A percentile compares a stretch with the other conserved stretches of the same genome.
These are phyloP conservation scores for Alviniconcha strummeri DNA, from an alignment of 2,888 invertebrate genomes.

Conservation along the genomic window DNA sequence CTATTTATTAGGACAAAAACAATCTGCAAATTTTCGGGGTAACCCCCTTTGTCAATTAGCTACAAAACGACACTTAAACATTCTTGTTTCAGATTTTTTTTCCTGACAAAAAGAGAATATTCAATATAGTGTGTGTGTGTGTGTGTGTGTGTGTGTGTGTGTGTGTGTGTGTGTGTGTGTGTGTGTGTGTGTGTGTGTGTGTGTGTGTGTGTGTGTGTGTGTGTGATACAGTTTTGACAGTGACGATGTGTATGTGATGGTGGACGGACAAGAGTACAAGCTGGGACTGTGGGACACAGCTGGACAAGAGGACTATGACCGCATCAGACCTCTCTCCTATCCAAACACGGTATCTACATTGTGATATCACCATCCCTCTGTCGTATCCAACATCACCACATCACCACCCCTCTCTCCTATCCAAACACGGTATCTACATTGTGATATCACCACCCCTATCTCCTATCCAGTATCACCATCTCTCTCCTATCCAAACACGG, in stretches of 20 bases:
- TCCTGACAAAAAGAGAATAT: too few species aligned
- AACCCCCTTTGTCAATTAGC: too few species aligned
- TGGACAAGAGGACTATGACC: constrained; percentile 93
- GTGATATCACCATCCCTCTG: not conserved
- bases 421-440: constrained; percentile 85
- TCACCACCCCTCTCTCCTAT: constrained; percentile 93
- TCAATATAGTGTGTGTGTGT: not conserved
- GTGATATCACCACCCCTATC: not conserved
- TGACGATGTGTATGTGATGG: constrained; percentile 99
- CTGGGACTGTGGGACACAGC: constrained; percentile 97
- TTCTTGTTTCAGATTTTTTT: too few species aligned
- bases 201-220: not conserved
- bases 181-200: not conserved
- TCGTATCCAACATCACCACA: not conserved
- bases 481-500: constrained; percentile 96
- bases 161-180: not conserved
- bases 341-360: constrained; percentile 85
- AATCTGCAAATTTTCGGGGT: too few species aligned
- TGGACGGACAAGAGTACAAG: constrained; percentile 98
- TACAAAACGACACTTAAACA: too few species aligned
- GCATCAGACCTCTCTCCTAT: constrained; percentile 95
- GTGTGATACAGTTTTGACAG: constrained; percentile 87
- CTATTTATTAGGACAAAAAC: too few species aligned
- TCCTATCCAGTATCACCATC: constrained; percentile 68
- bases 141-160: constrained; percentile 1